Conservation (phyloP, 2,888 invertebrate genomes). For the Oscheius onirici region DNA sequence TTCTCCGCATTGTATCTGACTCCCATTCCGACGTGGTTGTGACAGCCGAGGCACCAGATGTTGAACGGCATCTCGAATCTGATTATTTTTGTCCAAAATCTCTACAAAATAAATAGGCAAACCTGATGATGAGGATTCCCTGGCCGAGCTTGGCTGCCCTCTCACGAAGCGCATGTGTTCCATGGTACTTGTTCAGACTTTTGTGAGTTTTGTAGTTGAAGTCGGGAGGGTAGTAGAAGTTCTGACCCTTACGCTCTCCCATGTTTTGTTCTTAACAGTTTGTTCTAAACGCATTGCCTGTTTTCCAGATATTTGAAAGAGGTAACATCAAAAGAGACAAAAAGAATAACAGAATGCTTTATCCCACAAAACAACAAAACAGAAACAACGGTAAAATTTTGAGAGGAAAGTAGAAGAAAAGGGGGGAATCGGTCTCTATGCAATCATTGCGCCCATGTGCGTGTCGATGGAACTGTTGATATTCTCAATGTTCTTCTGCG, state of each 20-base stretch:
- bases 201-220: slow-evolving; percentile 91
- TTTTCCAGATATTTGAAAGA: too few species aligned
- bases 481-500: slow-evolving; percentile 57
- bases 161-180: slow-evolving; percentile 93
- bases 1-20: slow-evolving; percentile 86
- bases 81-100: too few species aligned
- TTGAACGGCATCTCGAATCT: slow-evolving; percentile 99
- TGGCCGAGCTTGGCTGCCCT: slow-evolving; percentile 88
- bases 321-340: background rate
- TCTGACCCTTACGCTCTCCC: slow-evolving; percentile 96
- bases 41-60: slow-evolving; percentile 98
- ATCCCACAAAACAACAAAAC: too few species aligned
- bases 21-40: slow-evolving; percentile 98
- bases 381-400: background rate
- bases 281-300: too few species aligned
- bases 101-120: slow-evolving; percentile 27
- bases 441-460: background rate
- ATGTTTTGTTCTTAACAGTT: too few species aligned
- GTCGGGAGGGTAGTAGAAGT: slow-evolving; percentile 98
- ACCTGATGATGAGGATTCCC: slow-evolving; percentile 92
- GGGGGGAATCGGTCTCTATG: background rate
- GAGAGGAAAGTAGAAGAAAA: too few species aligned
- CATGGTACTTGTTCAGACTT: slow-evolving; percentile 90
- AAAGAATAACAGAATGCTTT: background rate
- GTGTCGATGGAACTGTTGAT: slow-evolving; percentile 72